phyloP scores from a whole-genome alignment of 2,797 vertebrate genomes.

The Enteromius fasciolatus region DNA sequence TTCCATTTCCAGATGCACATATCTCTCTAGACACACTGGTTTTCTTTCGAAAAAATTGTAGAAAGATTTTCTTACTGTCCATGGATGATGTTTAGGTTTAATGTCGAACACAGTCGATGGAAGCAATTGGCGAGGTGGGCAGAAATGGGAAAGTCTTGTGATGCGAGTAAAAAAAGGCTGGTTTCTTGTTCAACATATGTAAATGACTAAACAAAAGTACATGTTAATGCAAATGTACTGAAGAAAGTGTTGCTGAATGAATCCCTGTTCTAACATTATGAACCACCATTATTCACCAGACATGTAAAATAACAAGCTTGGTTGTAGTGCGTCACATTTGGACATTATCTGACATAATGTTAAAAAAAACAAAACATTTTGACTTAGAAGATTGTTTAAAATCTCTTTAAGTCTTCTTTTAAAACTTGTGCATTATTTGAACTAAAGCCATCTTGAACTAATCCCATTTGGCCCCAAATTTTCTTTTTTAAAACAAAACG shows the following conservation, averaged over 20 bases:
- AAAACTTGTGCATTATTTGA: neutral
- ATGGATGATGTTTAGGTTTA: neutral
- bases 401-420: neutral
- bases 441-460: neutral
- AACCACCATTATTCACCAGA: neutral
- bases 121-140: neutral
- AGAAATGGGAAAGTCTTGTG: neutral
- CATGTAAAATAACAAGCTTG: neutral
- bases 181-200: constrained; percentile 12
- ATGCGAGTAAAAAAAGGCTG: neutral
- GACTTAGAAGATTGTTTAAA: neutral
- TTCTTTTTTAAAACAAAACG: neutral
- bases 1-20: neutral
- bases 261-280: neutral
- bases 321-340: constrained; percentile 12
- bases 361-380: neutral
- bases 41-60: neutral
- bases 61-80: neutral
- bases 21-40: neutral
- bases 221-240: constrained; percentile 7
- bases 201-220: constrained; percentile 35
- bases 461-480: neutral
- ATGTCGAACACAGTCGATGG: neutral
- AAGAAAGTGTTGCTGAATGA: neutral
- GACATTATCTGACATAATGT: constrained; percentile 7